These are phyloP conservation scores for Lepus americanus DNA, from an alignment of 2,113 vertebrate genomes.

Conservation along the genomic window DNA sequence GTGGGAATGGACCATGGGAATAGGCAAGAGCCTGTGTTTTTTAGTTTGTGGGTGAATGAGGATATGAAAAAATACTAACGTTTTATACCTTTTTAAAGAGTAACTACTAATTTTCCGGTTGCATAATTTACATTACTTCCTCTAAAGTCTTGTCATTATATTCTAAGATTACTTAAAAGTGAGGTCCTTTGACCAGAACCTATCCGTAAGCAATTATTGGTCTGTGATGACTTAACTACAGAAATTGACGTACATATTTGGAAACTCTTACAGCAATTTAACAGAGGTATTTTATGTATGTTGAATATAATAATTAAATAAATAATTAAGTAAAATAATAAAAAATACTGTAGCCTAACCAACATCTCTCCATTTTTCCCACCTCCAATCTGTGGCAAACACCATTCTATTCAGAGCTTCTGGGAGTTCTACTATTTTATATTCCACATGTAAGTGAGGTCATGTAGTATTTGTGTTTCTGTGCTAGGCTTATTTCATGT, in stretches of 20 bases:
- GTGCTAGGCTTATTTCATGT: background rate
- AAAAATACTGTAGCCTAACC: background rate
- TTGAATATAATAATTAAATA: slow-evolving; percentile 23
- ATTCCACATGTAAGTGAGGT: background rate
- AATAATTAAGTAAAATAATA: too few relatives aligned
- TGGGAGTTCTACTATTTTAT: background rate
- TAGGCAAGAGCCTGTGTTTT: background rate
- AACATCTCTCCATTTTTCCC: background rate
- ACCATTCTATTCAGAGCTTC: background rate
- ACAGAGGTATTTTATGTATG: background rate
- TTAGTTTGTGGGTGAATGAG: background rate
- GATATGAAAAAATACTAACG: background rate
- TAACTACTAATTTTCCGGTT: background rate
- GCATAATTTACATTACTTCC: slow-evolving; percentile 10
- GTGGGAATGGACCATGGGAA: background rate
- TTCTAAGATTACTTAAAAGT: background rate
- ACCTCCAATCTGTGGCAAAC: background rate
- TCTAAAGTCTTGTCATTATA: background rate
- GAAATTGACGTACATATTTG: background rate
- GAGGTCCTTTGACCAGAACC: background rate
- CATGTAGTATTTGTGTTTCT: background rate
- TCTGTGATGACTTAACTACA: background rate
- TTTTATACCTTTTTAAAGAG: background rate
- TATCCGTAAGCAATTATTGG: background rate
- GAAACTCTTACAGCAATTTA: slow-evolving; percentile 12